Evolutionary conservation across 2,797 vertebrate species (phyloP).

Genomic region (Danio aesculapii): DNA sequence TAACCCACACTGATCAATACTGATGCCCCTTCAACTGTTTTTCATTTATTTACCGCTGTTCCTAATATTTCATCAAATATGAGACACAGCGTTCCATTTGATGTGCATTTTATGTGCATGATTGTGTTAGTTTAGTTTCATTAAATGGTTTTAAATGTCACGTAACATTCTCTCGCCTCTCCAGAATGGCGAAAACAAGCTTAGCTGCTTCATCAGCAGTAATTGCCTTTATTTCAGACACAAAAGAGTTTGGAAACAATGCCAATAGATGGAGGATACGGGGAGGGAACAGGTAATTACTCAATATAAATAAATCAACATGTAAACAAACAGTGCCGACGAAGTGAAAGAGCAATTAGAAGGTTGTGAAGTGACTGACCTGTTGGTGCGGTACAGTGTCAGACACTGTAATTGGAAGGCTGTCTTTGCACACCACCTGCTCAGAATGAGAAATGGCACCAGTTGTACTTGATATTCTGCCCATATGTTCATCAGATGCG

Average conservation of each 20-base stretch:
- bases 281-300: conserved; percentile 33
- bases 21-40: conserved; percentile 12
- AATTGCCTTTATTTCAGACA: conserved; percentile 49
- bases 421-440: neutral
- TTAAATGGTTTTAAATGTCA: conserved; percentile 15
- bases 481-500: conserved; percentile 10
- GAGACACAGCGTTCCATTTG: neutral
- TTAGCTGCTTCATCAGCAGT: conserved; percentile 25
- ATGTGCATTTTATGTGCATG: neutral
- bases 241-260: conserved; percentile 27
- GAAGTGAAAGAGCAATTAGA: conserved; percentile 19
- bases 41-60: conserved; percentile 18
- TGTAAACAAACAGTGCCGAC: conserved; percentile 29
- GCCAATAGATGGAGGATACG: conserved; percentile 16
- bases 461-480: neutral
- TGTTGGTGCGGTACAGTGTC: conserved; percentile 23
- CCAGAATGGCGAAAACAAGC: conserved; percentile 25
- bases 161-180: conserved; percentile 43
- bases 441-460: conserved; percentile 1
- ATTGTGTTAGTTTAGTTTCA: conserved; percentile 6
- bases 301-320: conserved; percentile 44
- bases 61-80: conserved; percentile 18
- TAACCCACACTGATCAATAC: conserved; percentile 16
- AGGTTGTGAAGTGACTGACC: conserved; percentile 25
- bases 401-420: conserved; percentile 5